Conservation (phyloP, 2,888 invertebrate species). For the Tinea pellionella region DNA sequence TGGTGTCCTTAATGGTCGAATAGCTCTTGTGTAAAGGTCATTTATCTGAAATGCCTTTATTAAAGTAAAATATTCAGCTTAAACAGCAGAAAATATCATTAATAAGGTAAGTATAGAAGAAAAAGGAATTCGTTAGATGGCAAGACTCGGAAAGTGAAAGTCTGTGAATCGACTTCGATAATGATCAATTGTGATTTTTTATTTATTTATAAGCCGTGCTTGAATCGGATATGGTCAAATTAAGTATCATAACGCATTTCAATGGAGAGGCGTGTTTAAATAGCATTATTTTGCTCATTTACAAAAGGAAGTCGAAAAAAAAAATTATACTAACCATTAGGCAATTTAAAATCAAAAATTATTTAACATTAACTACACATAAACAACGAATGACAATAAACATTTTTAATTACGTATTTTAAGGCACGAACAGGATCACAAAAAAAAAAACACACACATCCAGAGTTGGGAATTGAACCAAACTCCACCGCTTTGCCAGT, state of each 20-base stretch:
- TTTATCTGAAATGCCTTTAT: constrained; percentile 39
- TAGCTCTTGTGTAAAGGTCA: constrained; percentile 50
- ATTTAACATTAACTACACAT: background rate
- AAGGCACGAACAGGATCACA: too few species aligned
- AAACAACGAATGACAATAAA: background rate
- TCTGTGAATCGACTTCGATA: constrained; percentile 26
- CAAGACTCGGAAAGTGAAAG: constrained; percentile 17
- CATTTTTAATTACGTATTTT: background rate
- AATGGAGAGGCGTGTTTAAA: background rate
- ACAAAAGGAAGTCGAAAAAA: background rate
- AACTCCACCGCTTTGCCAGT: too few species aligned
- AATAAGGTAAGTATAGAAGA: background rate
- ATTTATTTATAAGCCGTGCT: constrained; percentile 13
- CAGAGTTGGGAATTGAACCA: too few species aligned
- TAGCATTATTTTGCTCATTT: background rate
- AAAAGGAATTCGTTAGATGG: background rate
- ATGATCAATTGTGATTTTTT: constrained; percentile 26
- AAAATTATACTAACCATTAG: background rate
- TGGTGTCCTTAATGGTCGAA: constrained; percentile 51
- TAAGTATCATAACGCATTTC: background rate
- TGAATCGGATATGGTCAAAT: constrained; percentile 7
- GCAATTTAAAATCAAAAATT: background rate
- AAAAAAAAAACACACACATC: too few species aligned
- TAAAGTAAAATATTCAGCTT: constrained; percentile 22
- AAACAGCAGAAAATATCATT: constrained; percentile 10